Base-by-base conservation (phyloP, 2,797 vertebrate species). In the Sardinella longiceps region DNA sequence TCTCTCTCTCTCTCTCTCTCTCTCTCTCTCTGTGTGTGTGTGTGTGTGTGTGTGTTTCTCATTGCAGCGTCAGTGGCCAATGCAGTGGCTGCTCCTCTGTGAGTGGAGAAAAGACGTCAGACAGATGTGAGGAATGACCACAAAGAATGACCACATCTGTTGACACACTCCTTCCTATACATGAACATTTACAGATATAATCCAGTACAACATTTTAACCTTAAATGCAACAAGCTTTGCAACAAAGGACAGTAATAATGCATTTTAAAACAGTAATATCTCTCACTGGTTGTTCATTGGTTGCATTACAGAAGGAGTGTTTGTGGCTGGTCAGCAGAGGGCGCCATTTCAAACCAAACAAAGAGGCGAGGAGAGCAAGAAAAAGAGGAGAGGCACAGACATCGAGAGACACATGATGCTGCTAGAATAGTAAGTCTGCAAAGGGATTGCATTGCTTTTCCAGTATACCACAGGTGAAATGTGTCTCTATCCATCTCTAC, bases 301-400 rank as follows among this genome's bases (percentile, higher is more conserved):
- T 77, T 77, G 37, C 11, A 18, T 77, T 77, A 18, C 70, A 43
- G 37, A 39, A 39, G 23, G 37, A 77, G n/a, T 77, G 70, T 43
- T 18, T 23, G 37, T 23, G 20, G 39, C 18, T 77, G 70, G 10
- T 77, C 70, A 77, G 18, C 33, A 77, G 70, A 81, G 83, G 50
- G 86, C 88, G 70, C 80, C 83, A 84, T 81, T 85, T 82, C 74
- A 45, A 45, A 46, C 81, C 84, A 87, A 87, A 58, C 86, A 82
- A 88, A 81, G 90, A 87, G 84, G 91, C 89, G 88, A 86, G 88
- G 83, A 88, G 91, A 90, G 85, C 87, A 43, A 18, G 84, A 80
- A 81, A 53, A 56, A 56, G 80, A 53, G 81, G 74, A 33, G 70
- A 77, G 70, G 33, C 70, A 77, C 70, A 43, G 20, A 15, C 18